These are phyloP conservation scores for Dolichoris vasculosae DNA, from an alignment of 1,140 invertebrate species.

Conservation along the genomic window DNA sequence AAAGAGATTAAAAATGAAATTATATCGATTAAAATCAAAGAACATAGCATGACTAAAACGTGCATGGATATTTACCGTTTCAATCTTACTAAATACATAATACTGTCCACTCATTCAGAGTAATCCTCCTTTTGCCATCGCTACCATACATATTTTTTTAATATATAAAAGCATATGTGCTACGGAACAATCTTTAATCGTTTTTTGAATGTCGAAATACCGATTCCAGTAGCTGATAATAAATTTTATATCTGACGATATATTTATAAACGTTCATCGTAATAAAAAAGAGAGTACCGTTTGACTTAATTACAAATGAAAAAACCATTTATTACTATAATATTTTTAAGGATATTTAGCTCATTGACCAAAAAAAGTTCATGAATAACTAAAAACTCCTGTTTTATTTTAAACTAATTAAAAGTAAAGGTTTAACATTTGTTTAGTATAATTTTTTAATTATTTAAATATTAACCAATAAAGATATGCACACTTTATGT, in stretches of 20 bases:
- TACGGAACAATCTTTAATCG: slow-evolving; percentile 11
- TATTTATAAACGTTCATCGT: slow-evolving; percentile 43
- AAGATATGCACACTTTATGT: too few relatives aligned
- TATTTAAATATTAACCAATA: too few relatives aligned
- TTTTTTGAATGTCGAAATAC: not conserved
- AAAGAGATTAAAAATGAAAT: not conserved
- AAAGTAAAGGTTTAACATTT: too few relatives aligned
- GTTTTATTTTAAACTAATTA: too few relatives aligned
- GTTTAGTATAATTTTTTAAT: too few relatives aligned
- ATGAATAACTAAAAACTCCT: too few relatives aligned
- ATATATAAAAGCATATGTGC: not conserved
- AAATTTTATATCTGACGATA: not conserved
- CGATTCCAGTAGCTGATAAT: slow-evolving; percentile 3
- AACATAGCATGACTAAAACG: not conserved
- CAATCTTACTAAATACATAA: not conserved
- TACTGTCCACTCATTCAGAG: too few relatives aligned
- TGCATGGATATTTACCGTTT: not conserved
- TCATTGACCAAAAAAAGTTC: too few relatives aligned
- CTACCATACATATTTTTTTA: too few relatives aligned
- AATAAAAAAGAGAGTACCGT: slow-evolving; percentile 4
- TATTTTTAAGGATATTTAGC: too few relatives aligned
- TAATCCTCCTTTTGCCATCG: too few relatives aligned
- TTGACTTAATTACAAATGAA: slow-evolving; percentile 21
- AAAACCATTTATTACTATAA: too few relatives aligned
- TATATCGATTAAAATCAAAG: slow-evolving; percentile 37